Conservation (phyloP, 2,797 vertebrate genomes). For the Amblyraja radiata region DNA sequence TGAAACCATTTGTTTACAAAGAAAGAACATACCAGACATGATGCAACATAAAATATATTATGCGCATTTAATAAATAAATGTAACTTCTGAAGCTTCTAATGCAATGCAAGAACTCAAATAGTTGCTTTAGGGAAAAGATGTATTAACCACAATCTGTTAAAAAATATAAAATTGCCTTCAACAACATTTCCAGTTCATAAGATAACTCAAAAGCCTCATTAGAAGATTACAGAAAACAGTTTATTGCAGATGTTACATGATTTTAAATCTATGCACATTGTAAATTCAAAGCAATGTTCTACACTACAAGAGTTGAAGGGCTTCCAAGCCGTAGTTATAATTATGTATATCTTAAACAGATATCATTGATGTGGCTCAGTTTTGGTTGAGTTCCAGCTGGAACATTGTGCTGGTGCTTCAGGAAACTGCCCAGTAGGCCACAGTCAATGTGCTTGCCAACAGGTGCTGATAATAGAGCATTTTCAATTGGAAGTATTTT, state of each 20-base stretch:
- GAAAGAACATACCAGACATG: background rate
- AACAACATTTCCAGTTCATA: background rate
- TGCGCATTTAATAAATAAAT: slow-evolving; percentile 6
- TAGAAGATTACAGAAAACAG: slow-evolving; percentile 28
- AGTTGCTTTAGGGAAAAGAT: background rate
- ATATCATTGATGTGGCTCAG: slow-evolving; percentile 18
- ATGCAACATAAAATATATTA: background rate
- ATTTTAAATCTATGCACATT: background rate
- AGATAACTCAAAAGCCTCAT: background rate
- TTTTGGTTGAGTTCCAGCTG: slow-evolving; percentile 34
- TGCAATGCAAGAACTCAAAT: background rate
- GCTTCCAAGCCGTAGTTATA: background rate
- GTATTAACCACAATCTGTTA: background rate
- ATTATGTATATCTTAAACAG: slow-evolving; percentile 24
- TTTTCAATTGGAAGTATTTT: slow-evolving; percentile 13
- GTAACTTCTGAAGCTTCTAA: background rate
- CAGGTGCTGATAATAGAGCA: slow-evolving; percentile 7
- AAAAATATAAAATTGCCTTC: background rate
- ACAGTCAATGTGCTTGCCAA: slow-evolving; percentile 7
- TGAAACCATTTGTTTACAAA: background rate
- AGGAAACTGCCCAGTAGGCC: slow-evolving; percentile 12
- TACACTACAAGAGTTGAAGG: background rate
- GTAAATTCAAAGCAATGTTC: slow-evolving; percentile 29
- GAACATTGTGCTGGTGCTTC: background rate
- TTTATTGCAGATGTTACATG: slow-evolving; percentile 32